Percentiles rank a stretch among this genome's conserved stretches.
Conservation (phyloP, 1,140 invertebrate species). For the Drosophila guanche region DNA sequence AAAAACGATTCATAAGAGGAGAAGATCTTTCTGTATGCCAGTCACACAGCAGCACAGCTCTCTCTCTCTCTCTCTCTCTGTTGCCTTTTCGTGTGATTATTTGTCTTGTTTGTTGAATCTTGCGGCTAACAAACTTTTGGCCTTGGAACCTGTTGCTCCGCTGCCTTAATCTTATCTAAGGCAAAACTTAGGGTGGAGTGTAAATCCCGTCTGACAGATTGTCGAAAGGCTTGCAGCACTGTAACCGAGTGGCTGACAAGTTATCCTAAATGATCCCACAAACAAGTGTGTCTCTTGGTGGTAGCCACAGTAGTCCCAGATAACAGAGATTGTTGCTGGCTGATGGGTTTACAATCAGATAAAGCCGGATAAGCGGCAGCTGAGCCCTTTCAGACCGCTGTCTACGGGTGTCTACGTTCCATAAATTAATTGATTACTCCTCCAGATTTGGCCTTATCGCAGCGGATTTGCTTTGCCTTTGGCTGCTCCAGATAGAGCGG, state of each 20-base stretch:
- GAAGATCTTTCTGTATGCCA: constrained; percentile 40
- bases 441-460: constrained; percentile 49
- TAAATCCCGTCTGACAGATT: neutral
- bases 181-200: too few species aligned
- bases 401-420: constrained; percentile 5
- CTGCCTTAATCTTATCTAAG: constrained; percentile 63
- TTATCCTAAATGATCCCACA: neutral
- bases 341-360: constrained; percentile 11
- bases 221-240: constrained; percentile 28
- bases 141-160: constrained; percentile 42
- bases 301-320: neutral
- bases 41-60: constrained; percentile 20
- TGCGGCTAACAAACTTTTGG: constrained; percentile 64
- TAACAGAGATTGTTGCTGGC: neutral
- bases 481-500: constrained; percentile 21
- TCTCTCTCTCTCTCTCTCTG: neutral
- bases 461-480: constrained; percentile 20
- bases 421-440: constrained; percentile 56
- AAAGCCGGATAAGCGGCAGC: constrained; percentile 19
- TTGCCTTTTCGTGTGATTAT: constrained; percentile 22
- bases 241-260: neutral
- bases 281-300: too few species aligned
- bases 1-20: constrained; percentile 14
- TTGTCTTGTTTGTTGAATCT: constrained; percentile 52
- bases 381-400: neutral